phyloP scores from a whole-genome alignment of 2,113 vertebrate genomes.

The Myiagra hebetior region DNA sequence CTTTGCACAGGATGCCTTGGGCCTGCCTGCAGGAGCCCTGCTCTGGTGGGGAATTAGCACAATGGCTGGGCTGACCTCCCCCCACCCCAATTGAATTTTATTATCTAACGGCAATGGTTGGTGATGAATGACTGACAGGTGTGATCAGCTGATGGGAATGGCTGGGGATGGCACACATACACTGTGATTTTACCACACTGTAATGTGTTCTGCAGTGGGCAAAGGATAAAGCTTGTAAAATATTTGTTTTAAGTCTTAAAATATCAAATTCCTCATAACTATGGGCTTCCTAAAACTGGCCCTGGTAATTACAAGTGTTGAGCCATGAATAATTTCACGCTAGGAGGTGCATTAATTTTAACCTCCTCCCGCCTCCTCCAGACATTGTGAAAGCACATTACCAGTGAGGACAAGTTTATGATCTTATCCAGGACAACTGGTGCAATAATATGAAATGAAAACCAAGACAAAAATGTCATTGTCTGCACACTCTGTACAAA shows the following conservation, averaged over 20 bases:
- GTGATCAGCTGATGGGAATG: slow-evolving; percentile 66
- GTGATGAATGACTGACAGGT: slow-evolving; percentile 71
- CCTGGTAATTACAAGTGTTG: slow-evolving; percentile 72
- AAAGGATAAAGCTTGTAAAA: slow-evolving; percentile 71
- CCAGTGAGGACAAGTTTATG: slow-evolving; percentile 65
- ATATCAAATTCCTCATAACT: slow-evolving; percentile 78
- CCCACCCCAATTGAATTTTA: background rate
- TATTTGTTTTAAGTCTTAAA: slow-evolving; percentile 85
- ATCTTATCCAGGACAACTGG: slow-evolving; percentile 65
- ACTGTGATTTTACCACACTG: background rate
- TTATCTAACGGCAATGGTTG: background rate
- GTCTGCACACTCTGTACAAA: slow-evolving; percentile 28
- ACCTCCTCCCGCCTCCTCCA: slow-evolving; percentile 46
- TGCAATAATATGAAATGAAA: slow-evolving; percentile 57
- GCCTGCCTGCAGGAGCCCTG: background rate
- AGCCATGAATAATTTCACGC: slow-evolving; percentile 66
- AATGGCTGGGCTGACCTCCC: background rate
- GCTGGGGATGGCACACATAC: slow-evolving; percentile 12
- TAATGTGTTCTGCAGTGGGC: slow-evolving; percentile 60
- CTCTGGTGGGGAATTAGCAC: background rate
- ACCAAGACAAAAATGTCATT: slow-evolving; percentile 59
- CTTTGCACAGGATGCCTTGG: slow-evolving; percentile 27
- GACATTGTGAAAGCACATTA: slow-evolving; percentile 37
- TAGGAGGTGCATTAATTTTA: slow-evolving; percentile 41
- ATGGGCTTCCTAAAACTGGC: slow-evolving; percentile 57